Base-by-base conservation (phyloP, 2,797 vertebrate genomes). In the Lerista edwardsae region DNA sequence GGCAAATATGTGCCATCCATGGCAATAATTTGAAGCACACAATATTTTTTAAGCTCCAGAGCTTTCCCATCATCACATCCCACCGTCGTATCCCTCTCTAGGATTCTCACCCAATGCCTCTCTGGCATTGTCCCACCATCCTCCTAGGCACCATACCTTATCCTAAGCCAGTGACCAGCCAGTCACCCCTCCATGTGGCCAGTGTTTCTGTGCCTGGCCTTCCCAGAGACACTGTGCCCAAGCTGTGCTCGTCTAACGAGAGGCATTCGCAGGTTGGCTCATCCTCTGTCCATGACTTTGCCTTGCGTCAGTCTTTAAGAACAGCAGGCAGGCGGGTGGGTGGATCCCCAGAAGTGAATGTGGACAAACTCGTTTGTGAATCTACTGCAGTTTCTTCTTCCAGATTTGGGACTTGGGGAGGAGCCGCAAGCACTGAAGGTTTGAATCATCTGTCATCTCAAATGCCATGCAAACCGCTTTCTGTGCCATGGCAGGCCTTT, bases 311-410 rank as follows among this genome's bases (percentile, higher is more conserved):
- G 80, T 47, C 82, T 57, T 79, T 41, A 88, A 89, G 76, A 73
- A 84, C 23, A 80, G n/a, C n/a, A n/a, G n/a, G n/a, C n/a, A n/a
- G n/a, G n/a, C n/a, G n/a, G 64, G 39, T 76, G 84, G 90, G 25
- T 89, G 87, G 91, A 82, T 93, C 90, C 90, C 1, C 17, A 31
- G 14, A 73, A 88, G 86, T 93, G 93, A 95, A 95, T 95, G 94
- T 0, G 0, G 94, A 87, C 73, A 89, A 94, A 95, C 94, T 79
- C 0, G 94, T 95, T 93, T 2, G 3, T 51, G n/a, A 78, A 92
- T 91, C 88, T 91, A 93, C 93, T n/a, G n/a, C n/a, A 77, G 75
- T 47, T 85, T 75, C 34, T 10, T 27, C 0, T 3, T 86, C 72
- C 51, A 3, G 69, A 80, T 80, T 84, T 83, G 82, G 68, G 73